phyloP scores from a whole-genome alignment of 2,888 invertebrate genomes.

The Melanostoma mellinum region DNA sequence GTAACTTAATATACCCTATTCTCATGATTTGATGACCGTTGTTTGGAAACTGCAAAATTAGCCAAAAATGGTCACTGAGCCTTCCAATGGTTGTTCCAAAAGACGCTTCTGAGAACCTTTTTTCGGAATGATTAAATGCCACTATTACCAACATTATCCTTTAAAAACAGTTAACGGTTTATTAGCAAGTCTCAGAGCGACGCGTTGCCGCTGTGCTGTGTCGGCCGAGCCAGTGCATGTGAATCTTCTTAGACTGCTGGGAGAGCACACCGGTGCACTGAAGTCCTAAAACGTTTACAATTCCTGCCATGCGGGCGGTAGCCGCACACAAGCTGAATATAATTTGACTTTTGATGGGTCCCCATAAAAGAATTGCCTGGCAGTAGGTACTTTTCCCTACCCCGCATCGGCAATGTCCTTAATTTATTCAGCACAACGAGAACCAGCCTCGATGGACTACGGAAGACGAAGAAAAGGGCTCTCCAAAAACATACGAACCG shows the following conservation, averaged over 20 bases:
- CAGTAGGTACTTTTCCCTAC: constrained; percentile 5
- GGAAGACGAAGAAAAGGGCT: constrained; percentile 46
- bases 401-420: constrained; percentile 51
- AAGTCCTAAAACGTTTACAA: constrained; percentile 48
- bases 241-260: constrained; percentile 34
- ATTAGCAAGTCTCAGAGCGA: constrained; percentile 42
- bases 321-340: constrained; percentile 56
- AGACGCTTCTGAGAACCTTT: constrained; percentile 46
- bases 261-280: background rate
- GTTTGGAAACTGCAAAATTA: constrained; percentile 17
- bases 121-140: constrained; percentile 65
- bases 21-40: constrained; percentile 2
- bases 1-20: background rate
- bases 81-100: constrained; percentile 36
- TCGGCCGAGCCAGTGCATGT: constrained; percentile 34
- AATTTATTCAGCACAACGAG: constrained; percentile 66
- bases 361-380: constrained; percentile 34
- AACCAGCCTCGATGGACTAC: constrained; percentile 25
- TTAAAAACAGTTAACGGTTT: constrained; percentile 56
- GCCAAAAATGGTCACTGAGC: constrained; percentile 48
- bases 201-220: background rate
- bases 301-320: constrained; percentile 63
- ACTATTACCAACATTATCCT: constrained; percentile 60
- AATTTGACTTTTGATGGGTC: constrained; percentile 69
- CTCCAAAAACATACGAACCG: constrained; percentile 31